Conservation (phyloP, 2,888 invertebrate species). For the Tetheella fluctuosa region DNA sequence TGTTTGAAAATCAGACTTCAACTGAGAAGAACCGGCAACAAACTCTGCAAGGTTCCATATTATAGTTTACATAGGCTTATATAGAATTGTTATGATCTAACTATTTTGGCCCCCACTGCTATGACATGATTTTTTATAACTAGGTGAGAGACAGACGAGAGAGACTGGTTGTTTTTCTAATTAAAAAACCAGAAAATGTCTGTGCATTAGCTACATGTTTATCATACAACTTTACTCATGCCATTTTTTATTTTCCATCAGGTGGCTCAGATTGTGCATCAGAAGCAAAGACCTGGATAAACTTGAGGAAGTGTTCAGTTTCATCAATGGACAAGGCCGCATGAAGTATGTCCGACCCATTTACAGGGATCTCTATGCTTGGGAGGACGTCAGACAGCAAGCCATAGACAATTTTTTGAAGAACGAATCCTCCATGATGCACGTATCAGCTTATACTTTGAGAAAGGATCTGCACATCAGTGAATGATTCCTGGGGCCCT, state of each 20-base stretch:
- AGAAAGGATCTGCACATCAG: slow-evolving; percentile 89
- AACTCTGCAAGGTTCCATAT: no score
- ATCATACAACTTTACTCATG: neutral
- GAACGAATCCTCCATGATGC: slow-evolving; percentile 92
- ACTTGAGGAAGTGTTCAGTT: slow-evolving; percentile 87
- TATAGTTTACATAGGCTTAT: no score
- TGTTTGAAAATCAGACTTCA: no score
- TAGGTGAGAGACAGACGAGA: no score
- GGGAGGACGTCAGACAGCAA: slow-evolving; percentile 87
- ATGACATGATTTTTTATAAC: no score
- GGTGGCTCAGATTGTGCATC: slow-evolving; percentile 92
- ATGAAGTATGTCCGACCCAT: slow-evolving; percentile 96
- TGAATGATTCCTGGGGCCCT: slow-evolving; percentile 19
- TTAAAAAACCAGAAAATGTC: no score
- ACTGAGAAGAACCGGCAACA: no score
- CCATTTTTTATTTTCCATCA: slow-evolving; percentile 57
- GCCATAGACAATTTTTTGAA: slow-evolving; percentile 89
- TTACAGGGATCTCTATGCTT: slow-evolving; percentile 92
- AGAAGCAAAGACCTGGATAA: slow-evolving; percentile 87
- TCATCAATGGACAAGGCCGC: slow-evolving; percentile 93
- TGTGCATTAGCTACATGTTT: no score
- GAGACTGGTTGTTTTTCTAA: no score
- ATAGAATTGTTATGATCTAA: no score
- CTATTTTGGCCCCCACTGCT: no score
- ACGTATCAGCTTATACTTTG: slow-evolving; percentile 88